Conservation (phyloP, 2,888 invertebrate genomes). For the Endomychus coccineus region DNA sequence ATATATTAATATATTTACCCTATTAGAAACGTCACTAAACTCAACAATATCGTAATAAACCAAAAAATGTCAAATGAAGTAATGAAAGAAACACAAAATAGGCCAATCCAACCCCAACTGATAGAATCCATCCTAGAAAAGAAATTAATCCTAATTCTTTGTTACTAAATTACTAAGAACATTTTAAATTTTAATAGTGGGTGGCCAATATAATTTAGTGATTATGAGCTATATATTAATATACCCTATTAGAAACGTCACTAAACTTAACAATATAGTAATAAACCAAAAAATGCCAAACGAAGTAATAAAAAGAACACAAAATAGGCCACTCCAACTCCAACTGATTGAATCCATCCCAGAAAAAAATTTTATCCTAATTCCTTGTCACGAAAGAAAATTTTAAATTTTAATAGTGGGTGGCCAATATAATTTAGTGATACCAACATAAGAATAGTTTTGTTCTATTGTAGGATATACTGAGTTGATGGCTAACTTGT, state of each 20-base stretch:
- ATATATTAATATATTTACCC: conserved; percentile 33
- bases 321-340: conserved; percentile 41
- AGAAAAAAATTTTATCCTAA: no score
- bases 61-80: conserved; percentile 42
- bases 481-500: no score
- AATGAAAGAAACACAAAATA: conserved; percentile 39
- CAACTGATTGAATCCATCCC: conserved; percentile 32
- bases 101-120: conserved; percentile 38
- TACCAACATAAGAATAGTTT: no score
- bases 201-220: no score
- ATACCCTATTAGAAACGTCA: conserved; percentile 40
- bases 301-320: conserved; percentile 39
- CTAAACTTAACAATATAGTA: conserved; percentile 31
- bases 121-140: conserved; percentile 34
- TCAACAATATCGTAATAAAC: conserved; percentile 35
- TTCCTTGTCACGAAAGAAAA: no score
- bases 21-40: conserved; percentile 36
- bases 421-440: no score
- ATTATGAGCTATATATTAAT: not conserved
- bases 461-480: no score
- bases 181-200: no score
- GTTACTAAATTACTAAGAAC: no score
- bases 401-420: no score
- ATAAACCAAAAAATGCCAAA: conserved; percentile 42
- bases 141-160: no score